Evolutionary conservation across 2,888 invertebrate species (phyloP), one percentile per base, ranked within the genome.

Genomic region (Cerastis leucographa): DNA sequence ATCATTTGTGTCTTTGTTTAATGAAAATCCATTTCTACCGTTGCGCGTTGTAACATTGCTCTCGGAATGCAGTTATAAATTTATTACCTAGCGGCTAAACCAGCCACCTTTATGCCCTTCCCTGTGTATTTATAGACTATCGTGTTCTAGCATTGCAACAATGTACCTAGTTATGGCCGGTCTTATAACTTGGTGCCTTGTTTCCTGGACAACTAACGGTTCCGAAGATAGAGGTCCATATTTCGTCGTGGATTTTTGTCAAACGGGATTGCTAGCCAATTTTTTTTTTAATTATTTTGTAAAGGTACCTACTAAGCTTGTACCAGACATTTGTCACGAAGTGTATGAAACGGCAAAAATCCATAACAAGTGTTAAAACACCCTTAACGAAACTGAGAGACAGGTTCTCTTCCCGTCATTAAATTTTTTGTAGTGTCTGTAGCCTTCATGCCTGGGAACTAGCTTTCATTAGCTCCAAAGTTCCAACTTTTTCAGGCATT

Each of bases 131-230:
- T 64, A 80, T 76, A 68, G 51, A 62, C 44, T 40, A 56, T 62
- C 81, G 49, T 62, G 70, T 65, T 65, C 46, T 59, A 35, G 42
- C 59, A 61, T 59, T 54, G 59, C 77, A 65, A 76, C 69, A 68
- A 72, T 72, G 82, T 77, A 72, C n/a, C n/a, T n/a, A n/a, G n/a
- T n/a, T n/a, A 22, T 42, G 54, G 62, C 67, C 68, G 80, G 78
- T 78, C 73, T 29, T 79, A 0, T 29, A 80, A n/a, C 42, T 68
- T 14, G 46, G 14, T 35, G 51, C 19, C 61, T 54, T 25, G 42
- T 40, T 80, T 69, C 68, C 56, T 59, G 19, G 56, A 59, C 68
- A 9, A 79, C 40, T 79, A 80, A 74, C 74, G 56, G 80, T 68
- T 59, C 22, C 4, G 19, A 25, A 44, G 64, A 22, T 35, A 65